Evolutionary conservation across 2,888 invertebrate species (phyloP).

Genomic region (Polia nebulosa): DNA sequence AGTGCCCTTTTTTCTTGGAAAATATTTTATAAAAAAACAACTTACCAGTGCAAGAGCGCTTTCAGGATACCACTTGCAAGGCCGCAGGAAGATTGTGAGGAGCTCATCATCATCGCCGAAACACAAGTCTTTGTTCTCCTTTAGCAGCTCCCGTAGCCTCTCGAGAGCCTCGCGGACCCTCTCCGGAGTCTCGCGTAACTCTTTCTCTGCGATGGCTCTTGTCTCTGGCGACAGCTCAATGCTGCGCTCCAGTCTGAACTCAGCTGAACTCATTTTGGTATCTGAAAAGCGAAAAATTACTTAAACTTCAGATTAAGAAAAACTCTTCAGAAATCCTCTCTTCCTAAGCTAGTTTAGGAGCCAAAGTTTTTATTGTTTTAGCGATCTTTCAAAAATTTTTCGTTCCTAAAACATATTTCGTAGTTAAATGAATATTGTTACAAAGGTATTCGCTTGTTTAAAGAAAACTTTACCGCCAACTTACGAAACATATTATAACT

Average conservation of each 20-base stretch:
- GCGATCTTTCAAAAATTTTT: neutral
- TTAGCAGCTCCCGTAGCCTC: slow-evolving; percentile 92
- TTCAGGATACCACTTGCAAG: slow-evolving; percentile 96
- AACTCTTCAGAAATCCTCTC: neutral
- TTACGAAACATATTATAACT: slow-evolving; percentile 5
- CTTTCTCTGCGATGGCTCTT: slow-evolving; percentile 91
- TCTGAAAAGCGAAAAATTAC: slow-evolving; percentile 66
- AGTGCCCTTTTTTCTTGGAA: neutral
- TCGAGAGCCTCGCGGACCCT: slow-evolving; percentile 91
- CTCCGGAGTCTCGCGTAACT: slow-evolving; percentile 94
- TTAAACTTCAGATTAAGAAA: neutral
- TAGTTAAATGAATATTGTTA: neutral
- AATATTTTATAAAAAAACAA: slow-evolving; percentile 49
- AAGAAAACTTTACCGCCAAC: neutral
- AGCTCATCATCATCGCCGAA: slow-evolving; percentile 95
- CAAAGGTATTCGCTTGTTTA: neutral
- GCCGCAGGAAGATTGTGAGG: slow-evolving; percentile 94
- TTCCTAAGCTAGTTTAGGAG: neutral
- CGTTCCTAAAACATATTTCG: neutral
- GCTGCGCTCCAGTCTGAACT: slow-evolving; percentile 91
- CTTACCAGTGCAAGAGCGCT: slow-evolving; percentile 95
- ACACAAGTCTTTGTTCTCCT: slow-evolving; percentile 92
- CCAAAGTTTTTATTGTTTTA: neutral
- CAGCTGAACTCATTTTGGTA: slow-evolving; percentile 81
- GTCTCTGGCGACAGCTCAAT: slow-evolving; percentile 91